Base-by-base conservation (phyloP, 2,797 vertebrate genomes). In the Alosa sapidissima region DNA sequence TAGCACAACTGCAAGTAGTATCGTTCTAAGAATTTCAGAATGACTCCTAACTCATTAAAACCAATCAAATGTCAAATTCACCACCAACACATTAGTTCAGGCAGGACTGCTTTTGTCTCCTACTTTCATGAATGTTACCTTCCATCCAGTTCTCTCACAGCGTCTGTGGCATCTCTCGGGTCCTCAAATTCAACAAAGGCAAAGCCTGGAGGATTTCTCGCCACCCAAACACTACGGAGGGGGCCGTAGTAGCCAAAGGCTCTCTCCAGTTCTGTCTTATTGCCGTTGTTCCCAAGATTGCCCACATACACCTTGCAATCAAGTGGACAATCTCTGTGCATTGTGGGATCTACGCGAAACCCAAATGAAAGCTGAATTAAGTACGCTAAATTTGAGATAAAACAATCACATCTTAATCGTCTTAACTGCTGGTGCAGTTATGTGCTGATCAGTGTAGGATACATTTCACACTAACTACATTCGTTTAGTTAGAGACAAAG, bases 171-270 rank as follows among this genome's bases (percentile, higher is more conserved):
- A 95, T 99, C 98, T 91, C 98, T 96, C 41, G 97, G 97, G 92
- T 99, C 98, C 94, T 99, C 98, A 94, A 99, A 99, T 87, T 99
- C 98, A 84, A 99, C 97, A 89, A 99, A 99, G 68, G 98, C 98
- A 93, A 99, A 99, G 86, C 98, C 98, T 2, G 98, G 98, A 62
- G 98, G 98, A 91, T 98, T 99, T 91, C 98, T 96, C 0, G 98
- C 98, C 88, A 99, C 98, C 98, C 98, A 99, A 45, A 99, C 98
- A 68, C 97, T 99, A 85, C 97, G 95, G 87, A 99, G 93, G 60
- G 98, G 98, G 85, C 98, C 98, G 33, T 99, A 99, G 90, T 98
- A 99, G 81, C 98, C 98, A 93, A 99, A 99, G 0, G 98, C 95
- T 85, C 97, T 93, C 89, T 99, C 98, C 90, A 99, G 85, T 87